A percentile compares a stretch with the other conserved stretches of the same genome.
phyloP scores from a whole-genome alignment of 2,797 vertebrate genomes.

The Microcaecilia unicolor region DNA sequence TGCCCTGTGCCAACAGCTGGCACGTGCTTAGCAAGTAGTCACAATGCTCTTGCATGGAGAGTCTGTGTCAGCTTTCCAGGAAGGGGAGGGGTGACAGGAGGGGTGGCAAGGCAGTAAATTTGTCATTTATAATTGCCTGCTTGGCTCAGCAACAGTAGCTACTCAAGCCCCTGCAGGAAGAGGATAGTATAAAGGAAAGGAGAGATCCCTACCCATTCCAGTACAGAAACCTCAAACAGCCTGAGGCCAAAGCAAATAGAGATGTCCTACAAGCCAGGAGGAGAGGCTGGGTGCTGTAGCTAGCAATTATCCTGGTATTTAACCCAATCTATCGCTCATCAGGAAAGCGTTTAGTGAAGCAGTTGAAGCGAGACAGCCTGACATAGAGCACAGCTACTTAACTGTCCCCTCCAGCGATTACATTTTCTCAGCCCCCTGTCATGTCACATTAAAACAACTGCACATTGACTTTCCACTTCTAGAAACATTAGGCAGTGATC shows the following conservation, averaged over 20 bases:
- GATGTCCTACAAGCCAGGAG: slow-evolving; percentile 82
- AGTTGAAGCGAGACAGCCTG: slow-evolving; percentile 52
- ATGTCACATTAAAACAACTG: slow-evolving; percentile 65
- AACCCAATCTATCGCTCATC: slow-evolving; percentile 71
- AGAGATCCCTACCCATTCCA: slow-evolving; percentile 29
- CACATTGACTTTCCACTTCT: slow-evolving; percentile 63
- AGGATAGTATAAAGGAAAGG: slow-evolving; percentile 16
- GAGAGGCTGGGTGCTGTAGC: slow-evolving; percentile 51
- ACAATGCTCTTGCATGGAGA: no score
- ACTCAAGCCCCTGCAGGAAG: slow-evolving; percentile 49
- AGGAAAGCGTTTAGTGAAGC: slow-evolving; percentile 65
- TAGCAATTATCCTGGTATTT: slow-evolving; percentile 84
- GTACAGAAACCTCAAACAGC: slow-evolving; percentile 61
- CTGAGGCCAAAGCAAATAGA: slow-evolving; percentile 76
- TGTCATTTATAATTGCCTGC: slow-evolving; percentile 47
- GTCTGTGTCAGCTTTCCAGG: no score
- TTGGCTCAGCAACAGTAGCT: slow-evolving; percentile 55
- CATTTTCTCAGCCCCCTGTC: slow-evolving; percentile 44
- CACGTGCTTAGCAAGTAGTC: no score
- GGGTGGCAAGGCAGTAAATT: no score
- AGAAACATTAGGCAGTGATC: slow-evolving; percentile 56
- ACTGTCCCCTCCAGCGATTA: slow-evolving; percentile 71
- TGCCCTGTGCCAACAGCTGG: no score
- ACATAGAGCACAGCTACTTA: slow-evolving; percentile 53
- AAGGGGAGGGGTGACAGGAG: no score